A percentile compares a stretch with the other conserved stretches of the same genome.
Evolutionary conservation across 2,113 vertebrate genomes (phyloP).

Genomic region (Physeter macrocephalus): DNA sequence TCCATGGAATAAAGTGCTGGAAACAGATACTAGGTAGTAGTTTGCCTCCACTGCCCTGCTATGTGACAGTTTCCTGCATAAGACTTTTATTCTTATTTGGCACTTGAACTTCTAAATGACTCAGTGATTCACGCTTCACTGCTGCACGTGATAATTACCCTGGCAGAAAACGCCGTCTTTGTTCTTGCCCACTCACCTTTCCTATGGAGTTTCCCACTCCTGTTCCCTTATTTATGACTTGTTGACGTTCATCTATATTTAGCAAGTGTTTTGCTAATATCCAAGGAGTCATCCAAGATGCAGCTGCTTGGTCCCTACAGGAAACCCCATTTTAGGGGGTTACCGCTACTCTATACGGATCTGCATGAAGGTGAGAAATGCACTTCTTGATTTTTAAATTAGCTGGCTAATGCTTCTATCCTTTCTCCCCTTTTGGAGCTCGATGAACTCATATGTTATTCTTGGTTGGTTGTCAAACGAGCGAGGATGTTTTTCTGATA

Average conservation of each 20-base stretch:
- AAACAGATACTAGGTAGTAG: neutral
- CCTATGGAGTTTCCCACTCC: conserved; percentile 55
- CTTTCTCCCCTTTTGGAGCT: conserved; percentile 8
- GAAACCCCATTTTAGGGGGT: conserved; percentile 47
- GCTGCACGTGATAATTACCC: conserved; percentile 46
- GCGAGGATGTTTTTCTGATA: conserved; percentile 61
- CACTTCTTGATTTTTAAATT: conserved; percentile 52
- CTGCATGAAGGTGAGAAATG: conserved; percentile 42
- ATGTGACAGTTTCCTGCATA: conserved; percentile 39
- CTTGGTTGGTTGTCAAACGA: conserved; percentile 53
- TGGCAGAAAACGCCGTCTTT: conserved; percentile 65
- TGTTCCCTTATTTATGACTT: conserved; percentile 63
- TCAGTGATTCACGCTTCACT: neutral
- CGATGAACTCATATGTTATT: conserved; percentile 66
- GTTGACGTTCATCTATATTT: conserved; percentile 69
- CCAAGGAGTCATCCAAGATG: conserved; percentile 68
- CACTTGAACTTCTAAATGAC: conserved; percentile 60
- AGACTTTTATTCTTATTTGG: conserved; percentile 60
- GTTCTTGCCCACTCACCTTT: conserved; percentile 70
- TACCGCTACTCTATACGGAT: neutral
- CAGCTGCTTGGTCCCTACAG: conserved; percentile 62
- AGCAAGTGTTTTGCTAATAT: conserved; percentile 70
- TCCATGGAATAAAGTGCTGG: neutral
- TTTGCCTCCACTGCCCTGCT: neutral
- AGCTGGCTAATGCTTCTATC: conserved; percentile 48